Evolutionary conservation across 2,113 vertebrate species (phyloP).

Genomic region (Pristiophorus japonicus): DNA sequence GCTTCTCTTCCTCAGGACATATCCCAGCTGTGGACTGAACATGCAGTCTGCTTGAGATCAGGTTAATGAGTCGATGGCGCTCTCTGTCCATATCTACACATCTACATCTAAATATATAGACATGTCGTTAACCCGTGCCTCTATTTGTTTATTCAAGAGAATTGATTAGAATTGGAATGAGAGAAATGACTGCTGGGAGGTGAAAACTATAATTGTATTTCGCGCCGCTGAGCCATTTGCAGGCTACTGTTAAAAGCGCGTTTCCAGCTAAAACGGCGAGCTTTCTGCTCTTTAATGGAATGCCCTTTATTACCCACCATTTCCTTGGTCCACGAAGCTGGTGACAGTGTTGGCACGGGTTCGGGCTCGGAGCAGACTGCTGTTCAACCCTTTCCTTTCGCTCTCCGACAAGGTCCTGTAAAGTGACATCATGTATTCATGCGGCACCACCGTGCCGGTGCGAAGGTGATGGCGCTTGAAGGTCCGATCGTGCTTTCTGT

Average conservation of each 20-base stretch:
- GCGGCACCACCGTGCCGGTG: slow-evolving; percentile 63
- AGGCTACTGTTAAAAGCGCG: background rate
- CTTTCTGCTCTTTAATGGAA: background rate
- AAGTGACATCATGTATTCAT: slow-evolving; percentile 72
- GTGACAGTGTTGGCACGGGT: slow-evolving; percentile 66
- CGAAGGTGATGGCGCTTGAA: slow-evolving; percentile 37
- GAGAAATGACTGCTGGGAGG: background rate
- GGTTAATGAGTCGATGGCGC: background rate
- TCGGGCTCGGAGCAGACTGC: slow-evolving; percentile 43
- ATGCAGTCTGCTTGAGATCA: background rate
- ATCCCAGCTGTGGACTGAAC: background rate
- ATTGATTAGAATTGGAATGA: background rate
- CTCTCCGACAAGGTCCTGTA: slow-evolving; percentile 61
- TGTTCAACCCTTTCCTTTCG: slow-evolving; percentile 44
- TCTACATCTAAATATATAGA: background rate
- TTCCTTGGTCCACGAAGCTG: slow-evolving; percentile 67
- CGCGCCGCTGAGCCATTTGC: background rate
- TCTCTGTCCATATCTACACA: background rate
- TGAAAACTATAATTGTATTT: background rate
- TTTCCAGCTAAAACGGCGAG: background rate
- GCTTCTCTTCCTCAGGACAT: background rate
- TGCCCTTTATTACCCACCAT: slow-evolving; percentile 48
- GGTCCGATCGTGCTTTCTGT: slow-evolving; percentile 28
- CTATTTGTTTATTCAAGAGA: background rate
- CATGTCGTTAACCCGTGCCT: background rate